Conservation (phyloP, 2,797 vertebrate species). For the Coluber constrictor region DNA sequence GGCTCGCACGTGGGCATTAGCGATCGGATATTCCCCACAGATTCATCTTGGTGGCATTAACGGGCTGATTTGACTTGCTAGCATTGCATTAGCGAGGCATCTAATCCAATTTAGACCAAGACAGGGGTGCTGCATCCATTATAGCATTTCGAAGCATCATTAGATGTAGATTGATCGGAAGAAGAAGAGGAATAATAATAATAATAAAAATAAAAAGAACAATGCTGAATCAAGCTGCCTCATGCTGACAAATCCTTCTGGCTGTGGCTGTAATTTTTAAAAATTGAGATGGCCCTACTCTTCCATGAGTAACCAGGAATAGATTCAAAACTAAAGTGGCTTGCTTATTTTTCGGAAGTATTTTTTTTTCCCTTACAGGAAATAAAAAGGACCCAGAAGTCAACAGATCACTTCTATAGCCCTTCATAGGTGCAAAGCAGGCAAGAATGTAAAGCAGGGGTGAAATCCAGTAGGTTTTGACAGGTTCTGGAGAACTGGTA, state of each 20-base stretch:
- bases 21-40: conserved; percentile 63
- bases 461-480: too few relatives aligned
- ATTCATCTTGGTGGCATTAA: conserved; percentile 66
- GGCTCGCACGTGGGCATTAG: conserved; percentile 50
- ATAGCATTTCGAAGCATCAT: conserved; percentile 60
- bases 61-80: conserved; percentile 61
- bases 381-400: background rate
- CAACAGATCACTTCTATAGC: background rate
- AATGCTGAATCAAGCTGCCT: conserved; percentile 58
- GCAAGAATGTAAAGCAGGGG: background rate
- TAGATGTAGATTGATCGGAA: conserved; percentile 65
- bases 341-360: conserved; percentile 21
- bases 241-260: conserved; percentile 52
- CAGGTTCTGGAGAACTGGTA: too few relatives aligned
- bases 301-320: conserved; percentile 13
- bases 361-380: background rate
- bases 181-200: background rate
- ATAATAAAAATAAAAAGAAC: background rate
- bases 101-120: conserved; percentile 70
- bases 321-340: background rate
- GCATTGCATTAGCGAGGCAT: conserved; percentile 71
- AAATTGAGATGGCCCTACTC: background rate
- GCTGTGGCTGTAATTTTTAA: conserved; percentile 19
- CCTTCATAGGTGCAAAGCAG: background rate
- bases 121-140: conserved; percentile 69